These are phyloP conservation scores for human (Homo sapiens) DNA, from an alignment of 2,113 vertebrate species.

Conservation along the genomic window GRCh38 chr2:73734501-73735000, in stretches of 20 bases:
- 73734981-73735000: constrained; percentile 23
- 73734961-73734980: constrained; percentile 5
- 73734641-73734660: neutral
- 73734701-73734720: neutral
- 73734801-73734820: neutral
- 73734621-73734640: neutral
- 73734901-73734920: neutral
- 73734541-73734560: constrained; percentile 90
- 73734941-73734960: neutral
- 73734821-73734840: neutral
- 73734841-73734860: no score
- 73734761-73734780: neutral
- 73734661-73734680: neutral
- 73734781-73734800: neutral
- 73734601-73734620: constrained; percentile 5
- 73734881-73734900: neutral
- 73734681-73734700: neutral
- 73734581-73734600: neutral
- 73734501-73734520: constrained; percentile 91
- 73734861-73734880: neutral
- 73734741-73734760: neutral
- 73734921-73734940: neutral
- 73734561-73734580: constrained; percentile 83
- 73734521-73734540: constrained; percentile 86
- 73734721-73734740: neutral